These are phyloP conservation scores for Oostethus manadensis DNA, from an alignment of 2,113 vertebrate species.

Conservation along the genomic window DNA sequence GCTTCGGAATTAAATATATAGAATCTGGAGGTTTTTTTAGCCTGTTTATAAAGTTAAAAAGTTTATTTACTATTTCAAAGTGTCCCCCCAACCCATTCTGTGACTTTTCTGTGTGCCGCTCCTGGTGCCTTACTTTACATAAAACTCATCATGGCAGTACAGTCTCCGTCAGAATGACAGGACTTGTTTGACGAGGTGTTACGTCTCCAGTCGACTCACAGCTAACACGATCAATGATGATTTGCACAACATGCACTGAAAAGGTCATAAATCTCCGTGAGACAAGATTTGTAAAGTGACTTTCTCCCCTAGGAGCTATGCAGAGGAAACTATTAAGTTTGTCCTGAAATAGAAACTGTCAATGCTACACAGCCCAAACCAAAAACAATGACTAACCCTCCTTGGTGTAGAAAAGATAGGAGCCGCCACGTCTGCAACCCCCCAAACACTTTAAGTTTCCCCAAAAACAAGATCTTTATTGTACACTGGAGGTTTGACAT, in stretches of 20 bases:
- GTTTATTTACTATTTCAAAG: no score
- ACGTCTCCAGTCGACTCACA: no score
- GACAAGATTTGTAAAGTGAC: not conserved
- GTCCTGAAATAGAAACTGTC: not conserved
- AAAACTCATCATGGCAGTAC: no score
- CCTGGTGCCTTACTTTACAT: no score
- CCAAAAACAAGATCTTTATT: conserved; percentile 62
- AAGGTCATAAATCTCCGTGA: not conserved
- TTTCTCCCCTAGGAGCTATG: not conserved
- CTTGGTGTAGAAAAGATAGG: conserved; percentile 30
- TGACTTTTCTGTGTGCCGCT: no score
- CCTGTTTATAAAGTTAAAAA: no score
- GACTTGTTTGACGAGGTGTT: no score
- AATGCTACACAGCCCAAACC: not conserved
- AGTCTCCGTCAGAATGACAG: no score
- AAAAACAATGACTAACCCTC: conserved; percentile 7
- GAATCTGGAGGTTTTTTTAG: no score
- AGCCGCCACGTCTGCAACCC: conserved; percentile 17
- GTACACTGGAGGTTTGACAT: conserved; percentile 59
- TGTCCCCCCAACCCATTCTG: no score
- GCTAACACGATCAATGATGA: not conserved
- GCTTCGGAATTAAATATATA: no score
- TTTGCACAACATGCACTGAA: not conserved
- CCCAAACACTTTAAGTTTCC: conserved; percentile 31
- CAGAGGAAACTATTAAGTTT: not conserved